Evolutionary conservation across 2,797 vertebrate species (phyloP), one percentile per base, ranked within the genome.

Genomic region (Galago senegalensis): DNA sequence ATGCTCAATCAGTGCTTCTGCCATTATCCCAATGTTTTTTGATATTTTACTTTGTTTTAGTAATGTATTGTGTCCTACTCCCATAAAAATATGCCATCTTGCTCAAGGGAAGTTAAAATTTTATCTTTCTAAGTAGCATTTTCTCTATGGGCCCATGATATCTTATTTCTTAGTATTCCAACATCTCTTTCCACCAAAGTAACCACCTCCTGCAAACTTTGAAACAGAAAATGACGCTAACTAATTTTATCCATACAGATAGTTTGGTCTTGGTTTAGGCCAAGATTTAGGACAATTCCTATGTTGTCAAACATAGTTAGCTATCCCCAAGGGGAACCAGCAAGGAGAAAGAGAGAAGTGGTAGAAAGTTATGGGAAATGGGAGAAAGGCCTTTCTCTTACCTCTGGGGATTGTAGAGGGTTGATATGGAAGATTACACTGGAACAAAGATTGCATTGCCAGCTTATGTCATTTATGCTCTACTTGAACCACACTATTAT

Each of bases 371-470:
- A 92, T 96, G 96, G 95, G 95, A 98, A 97, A 96, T 29, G 79
- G 82, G 85, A 92, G 82, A 93, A 97, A 96, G 82, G 49, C 77
- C 76, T 88, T 97, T 97, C 89, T 93, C 92, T 95, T 90, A 72
- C 87, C 96, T 93, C 95, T 92, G 87, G 91, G 87, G 84, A 89
- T 65, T 92, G 96, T 89, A 53, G 12, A 75, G 75, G 72, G 69
- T 49, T 96, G 96, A 97, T 97, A 97, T 85, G 94, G 94, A 95
- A 96, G 96, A 96, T 90, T 97, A 96, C 97, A 91, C 93, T 73
- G 92, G 96, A 97, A 97, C 97, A 98, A 98, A 95, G 95, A 91
- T 92, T 89, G 81, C 94, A 93, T 97, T 97, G 94, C 97, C 75
- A 85, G 89, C 67, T 80, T 92, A 92, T 73, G 92, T 73, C 91